Conservation (phyloP, 1,140 invertebrate genomes). For the Hylyphantes graminicola region DNA sequence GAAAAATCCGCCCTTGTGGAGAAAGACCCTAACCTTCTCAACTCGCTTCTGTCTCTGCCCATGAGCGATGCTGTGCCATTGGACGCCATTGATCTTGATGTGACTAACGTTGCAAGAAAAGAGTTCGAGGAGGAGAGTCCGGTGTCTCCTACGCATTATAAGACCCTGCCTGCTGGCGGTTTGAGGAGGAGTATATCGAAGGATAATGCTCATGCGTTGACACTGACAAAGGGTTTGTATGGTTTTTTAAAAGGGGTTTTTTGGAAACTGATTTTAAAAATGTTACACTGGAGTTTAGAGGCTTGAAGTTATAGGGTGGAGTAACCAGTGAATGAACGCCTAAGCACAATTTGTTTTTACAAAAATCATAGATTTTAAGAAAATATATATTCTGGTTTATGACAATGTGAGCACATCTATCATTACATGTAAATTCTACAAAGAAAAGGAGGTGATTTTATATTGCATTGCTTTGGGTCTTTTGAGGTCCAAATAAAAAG, state of each 20-base stretch:
- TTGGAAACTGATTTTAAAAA: too few relatives aligned
- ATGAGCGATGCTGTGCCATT: constrained; percentile 56
- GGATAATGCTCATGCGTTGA: constrained; percentile 37
- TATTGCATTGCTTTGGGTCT: too few relatives aligned
- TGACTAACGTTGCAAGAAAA: constrained; percentile 14
- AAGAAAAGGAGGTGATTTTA: too few relatives aligned
- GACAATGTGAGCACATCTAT: too few relatives aligned
- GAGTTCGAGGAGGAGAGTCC: constrained; percentile 11
- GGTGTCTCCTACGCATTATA: constrained; percentile 29
- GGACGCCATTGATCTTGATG: constrained; percentile 44
- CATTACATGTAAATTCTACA: too few relatives aligned
- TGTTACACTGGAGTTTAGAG: too few relatives aligned
- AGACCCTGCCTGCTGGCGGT: constrained; percentile 55
- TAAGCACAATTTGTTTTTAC: too few relatives aligned
- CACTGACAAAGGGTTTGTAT: constrained; percentile 20
- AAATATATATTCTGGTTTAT: too few relatives aligned
- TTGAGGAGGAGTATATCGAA: constrained; percentile 13
- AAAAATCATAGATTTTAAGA: too few relatives aligned
- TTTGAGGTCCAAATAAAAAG: too few relatives aligned
- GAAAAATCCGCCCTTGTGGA: constrained; percentile 46
- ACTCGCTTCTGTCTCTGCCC: constrained; percentile 47
- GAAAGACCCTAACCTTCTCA: constrained; percentile 52
- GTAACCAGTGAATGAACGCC: too few relatives aligned
- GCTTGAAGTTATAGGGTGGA: background rate
- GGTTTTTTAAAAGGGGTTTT: background rate